phyloP scores from a whole-genome alignment of 2,888 invertebrate species.

The Stegophylla sp. region DNA sequence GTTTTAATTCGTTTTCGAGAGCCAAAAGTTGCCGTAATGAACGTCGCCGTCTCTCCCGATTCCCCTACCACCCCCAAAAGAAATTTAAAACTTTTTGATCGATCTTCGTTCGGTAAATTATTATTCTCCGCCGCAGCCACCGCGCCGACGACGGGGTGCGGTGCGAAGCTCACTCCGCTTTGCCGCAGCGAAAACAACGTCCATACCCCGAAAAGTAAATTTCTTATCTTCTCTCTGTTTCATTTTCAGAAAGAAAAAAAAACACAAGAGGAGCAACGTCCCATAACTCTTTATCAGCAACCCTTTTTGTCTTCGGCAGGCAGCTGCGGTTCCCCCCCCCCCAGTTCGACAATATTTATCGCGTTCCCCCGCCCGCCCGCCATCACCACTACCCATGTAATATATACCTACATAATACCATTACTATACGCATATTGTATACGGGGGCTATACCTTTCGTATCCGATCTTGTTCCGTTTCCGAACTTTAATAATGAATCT shows the following conservation, averaged over 20 bases:
- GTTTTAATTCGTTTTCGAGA: slow-evolving; percentile 56
- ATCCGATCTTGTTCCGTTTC: slow-evolving; percentile 38
- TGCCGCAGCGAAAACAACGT: slow-evolving; percentile 31
- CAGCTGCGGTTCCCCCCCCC: too few relatives aligned
- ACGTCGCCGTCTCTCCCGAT: slow-evolving; percentile 23
- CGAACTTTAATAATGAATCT: slow-evolving; percentile 53
- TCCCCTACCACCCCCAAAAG: slow-evolving; percentile 38
- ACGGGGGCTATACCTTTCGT: background rate
- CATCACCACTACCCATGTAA: background rate
- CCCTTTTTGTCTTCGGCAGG: slow-evolving; percentile 54
- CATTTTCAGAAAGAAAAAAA: slow-evolving; percentile 12
- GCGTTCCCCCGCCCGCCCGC: background rate
- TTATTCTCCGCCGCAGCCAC: background rate
- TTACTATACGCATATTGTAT: too few relatives aligned
- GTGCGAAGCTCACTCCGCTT: background rate
- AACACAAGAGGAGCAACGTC: too few relatives aligned
- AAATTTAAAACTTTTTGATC: slow-evolving; percentile 58
- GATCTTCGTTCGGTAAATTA: slow-evolving; percentile 54
- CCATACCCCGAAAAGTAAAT: slow-evolving; percentile 37
- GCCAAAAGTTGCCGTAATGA: slow-evolving; percentile 53
- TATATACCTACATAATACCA: background rate
- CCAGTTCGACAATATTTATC: slow-evolving; percentile 37
- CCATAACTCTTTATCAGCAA: slow-evolving; percentile 57
- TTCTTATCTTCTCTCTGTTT: slow-evolving; percentile 48
- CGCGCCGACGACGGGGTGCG: background rate